These are phyloP conservation scores for Euura lappo DNA, from an alignment of 1,140 invertebrate species.

Conservation along the genomic window DNA sequence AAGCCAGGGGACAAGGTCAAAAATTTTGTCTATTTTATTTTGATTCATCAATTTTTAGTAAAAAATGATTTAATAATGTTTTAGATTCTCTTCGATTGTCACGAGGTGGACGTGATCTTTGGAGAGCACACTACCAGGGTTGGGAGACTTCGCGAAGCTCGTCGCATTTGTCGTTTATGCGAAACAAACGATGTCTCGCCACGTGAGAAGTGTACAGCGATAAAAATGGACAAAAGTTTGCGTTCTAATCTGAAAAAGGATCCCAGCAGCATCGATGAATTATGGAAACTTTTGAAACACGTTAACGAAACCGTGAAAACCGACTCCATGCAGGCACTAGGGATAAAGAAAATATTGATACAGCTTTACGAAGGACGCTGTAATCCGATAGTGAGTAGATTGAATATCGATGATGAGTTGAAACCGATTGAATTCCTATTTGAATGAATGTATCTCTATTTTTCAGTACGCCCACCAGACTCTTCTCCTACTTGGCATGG, in stretches of 20 bases:
- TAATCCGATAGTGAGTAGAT: too few species aligned
- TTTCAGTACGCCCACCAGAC: too few species aligned
- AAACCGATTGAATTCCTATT: too few species aligned
- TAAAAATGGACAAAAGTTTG: not conserved
- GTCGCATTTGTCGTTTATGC: not conserved
- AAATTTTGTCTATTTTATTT: not conserved
- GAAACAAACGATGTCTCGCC: not conserved
- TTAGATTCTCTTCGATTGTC: not conserved
- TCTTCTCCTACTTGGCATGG: too few species aligned
- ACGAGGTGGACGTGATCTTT: not conserved
- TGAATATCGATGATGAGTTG: too few species aligned
- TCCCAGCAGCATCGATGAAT: constrained; percentile 3
- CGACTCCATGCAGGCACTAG: too few species aligned
- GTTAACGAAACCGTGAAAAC: too few species aligned
- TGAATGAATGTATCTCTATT: too few species aligned
- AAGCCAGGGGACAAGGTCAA: not conserved
- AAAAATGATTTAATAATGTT: not conserved
- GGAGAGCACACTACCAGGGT: not conserved
- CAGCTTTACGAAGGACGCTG: too few species aligned
- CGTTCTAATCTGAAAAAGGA: not conserved
- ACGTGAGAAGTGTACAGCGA: not conserved
- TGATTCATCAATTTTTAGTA: not conserved
- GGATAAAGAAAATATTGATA: too few species aligned
- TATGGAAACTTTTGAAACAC: constrained; percentile 18
- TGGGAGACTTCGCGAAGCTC: not conserved